Evolutionary conservation across 2,113 vertebrate species (phyloP).

Genomic region (Crocuta crocuta): DNA sequence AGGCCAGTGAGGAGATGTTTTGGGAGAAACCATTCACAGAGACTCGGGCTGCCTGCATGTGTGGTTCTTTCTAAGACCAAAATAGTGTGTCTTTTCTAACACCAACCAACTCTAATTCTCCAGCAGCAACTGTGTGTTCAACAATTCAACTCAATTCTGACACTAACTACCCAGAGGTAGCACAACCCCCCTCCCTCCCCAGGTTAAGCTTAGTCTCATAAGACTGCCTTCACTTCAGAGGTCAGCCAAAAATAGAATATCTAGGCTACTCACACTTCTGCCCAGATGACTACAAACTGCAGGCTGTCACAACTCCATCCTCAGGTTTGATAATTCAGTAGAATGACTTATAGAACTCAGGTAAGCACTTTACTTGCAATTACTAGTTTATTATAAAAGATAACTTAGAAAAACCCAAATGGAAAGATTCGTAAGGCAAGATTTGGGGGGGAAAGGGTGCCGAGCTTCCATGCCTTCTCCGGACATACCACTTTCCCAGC

Average conservation of each 20-base stretch:
- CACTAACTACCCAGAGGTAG: neutral
- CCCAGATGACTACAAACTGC: neutral
- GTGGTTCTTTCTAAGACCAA: neutral
- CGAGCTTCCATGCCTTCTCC: neutral
- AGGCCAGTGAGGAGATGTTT: neutral
- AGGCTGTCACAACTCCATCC: neutral
- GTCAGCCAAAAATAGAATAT: neutral
- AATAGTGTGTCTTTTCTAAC: neutral
- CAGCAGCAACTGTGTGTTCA: neutral
- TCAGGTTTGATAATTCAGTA: neutral
- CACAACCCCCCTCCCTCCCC: neutral
- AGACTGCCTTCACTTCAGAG: neutral
- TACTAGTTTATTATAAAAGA: neutral
- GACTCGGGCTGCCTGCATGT: neutral
- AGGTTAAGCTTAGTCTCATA: neutral
- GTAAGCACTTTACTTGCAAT: neutral
- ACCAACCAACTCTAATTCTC: neutral
- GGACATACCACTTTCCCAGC: neutral
- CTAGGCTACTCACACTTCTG: neutral
- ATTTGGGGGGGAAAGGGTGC: rapidly evolving
- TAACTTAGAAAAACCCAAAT: neutral
- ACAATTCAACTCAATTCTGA: neutral
- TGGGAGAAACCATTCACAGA: neutral
- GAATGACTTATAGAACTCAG: neutral
- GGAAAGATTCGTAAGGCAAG: neutral